Base-by-base conservation (phyloP, 2,797 vertebrate genomes). In the Pipistrellus nathusii region DNA sequence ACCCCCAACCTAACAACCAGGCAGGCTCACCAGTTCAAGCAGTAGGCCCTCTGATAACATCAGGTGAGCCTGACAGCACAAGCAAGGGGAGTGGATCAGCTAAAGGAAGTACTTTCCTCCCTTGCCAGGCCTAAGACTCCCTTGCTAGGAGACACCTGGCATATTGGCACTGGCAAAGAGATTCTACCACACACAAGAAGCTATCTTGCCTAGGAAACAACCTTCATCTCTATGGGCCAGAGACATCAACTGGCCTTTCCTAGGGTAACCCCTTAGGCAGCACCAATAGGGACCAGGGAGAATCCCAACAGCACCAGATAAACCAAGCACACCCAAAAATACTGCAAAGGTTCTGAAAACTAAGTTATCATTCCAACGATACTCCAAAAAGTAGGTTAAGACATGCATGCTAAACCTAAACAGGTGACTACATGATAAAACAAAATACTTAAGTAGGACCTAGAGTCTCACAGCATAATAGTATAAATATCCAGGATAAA, bases 401-500 rank as follows among this genome's bases (percentile, higher is more conserved):
- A 75, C 46, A 21, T 77, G 14, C 15, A 77, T 38, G 41, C 27
- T 75, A 90, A 86, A 81, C 85, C 35, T 81, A 89, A 84, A 53
- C 38, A 87, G 13, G 41, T 83, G 27, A 66, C 48, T 83, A 11
- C 11, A 76, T 94, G 53, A n/a, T 95, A 80, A 80, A 93, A 80
- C 82, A 55, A 93, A 86, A 75, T 38, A 82, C 62, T 95, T 94
- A 91, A 89, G 38, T 64, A 73, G 30, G 51, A 64, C 10, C 8
- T 21, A 75, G 35, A 90, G 12, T 80, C 80, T 87, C 51, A 69
- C 64, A 82, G 82, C 9, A 57, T 78, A 88, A 92, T 35, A 85
- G 12, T 66, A 51, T 91, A 92, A 90, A 78, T 91, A 21, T 66
- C n/a, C 57, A 87, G 44, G 55, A 88, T 80, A 77, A 48, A 77